Evolutionary conservation across 2,888 invertebrate species (phyloP), one percentile per base, ranked within the genome.

Genomic region (Nemotelus pantherinus): DNA sequence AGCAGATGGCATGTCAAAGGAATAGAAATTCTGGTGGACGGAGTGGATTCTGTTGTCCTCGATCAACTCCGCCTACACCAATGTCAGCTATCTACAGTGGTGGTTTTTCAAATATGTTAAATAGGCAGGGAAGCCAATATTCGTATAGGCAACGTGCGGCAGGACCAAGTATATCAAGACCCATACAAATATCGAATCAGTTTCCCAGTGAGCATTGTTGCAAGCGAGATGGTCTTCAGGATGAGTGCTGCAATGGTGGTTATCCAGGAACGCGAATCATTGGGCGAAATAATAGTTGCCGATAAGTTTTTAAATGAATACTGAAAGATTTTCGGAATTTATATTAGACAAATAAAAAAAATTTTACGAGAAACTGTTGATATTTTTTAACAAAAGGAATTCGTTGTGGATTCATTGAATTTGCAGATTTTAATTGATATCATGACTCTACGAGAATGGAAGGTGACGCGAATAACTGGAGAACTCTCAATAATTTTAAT

Each of bases 191-290:
- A 4, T 63, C 63, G 9, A 7, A 63, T 3, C 63, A 43, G 41
- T 67, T n/a, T 67, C 9, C 45, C 6, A 67, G 47, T 48, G 67
- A 67, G 47, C 67, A 67, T 67, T 67, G 48, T 47, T 45, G 67
- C 10, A 67, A 47, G 39, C 45, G 67, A 2, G 47, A 67, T 67
- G 67, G 67, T 5, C 41, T 67, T n/a, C 67, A 67, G 39, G 67
- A 67, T 47, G 48, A 10, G 2, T 67, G 67, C 47, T 47, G 48
- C n/a, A 10, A n/a, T 7, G 45, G 45, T 47, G 67, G 47, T 41
- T 63, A 63, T 41, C 43, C 63, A 43, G 63, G 63, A 63, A 63
- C 7, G 39, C 63, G 63, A 39, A 63, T 43, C 5, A 43, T 63
- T 41, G 63, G 63, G 43, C 63, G 63, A 63, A 43, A 7, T 5